Conservation (phyloP, 2,797 vertebrate genomes). For the Nyctibius grandis region DNA sequence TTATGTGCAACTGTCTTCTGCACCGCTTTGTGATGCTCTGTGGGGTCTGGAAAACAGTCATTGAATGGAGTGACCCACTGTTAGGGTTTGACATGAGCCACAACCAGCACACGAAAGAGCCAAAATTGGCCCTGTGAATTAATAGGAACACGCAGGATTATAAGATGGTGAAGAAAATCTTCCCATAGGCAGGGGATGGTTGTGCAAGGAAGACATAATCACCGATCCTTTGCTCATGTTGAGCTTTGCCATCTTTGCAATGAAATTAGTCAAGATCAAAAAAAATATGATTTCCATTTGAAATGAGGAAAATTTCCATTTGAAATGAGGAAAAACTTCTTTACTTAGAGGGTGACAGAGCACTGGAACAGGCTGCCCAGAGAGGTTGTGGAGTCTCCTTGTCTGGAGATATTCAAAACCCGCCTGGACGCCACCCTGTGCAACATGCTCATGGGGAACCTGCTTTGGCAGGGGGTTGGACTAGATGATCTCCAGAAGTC, state of each 20-base stretch:
- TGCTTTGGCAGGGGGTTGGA: no score
- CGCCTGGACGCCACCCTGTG: no score
- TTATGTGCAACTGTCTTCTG: background rate
- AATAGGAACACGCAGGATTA: background rate
- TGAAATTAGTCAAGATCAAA: background rate
- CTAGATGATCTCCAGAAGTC: no score
- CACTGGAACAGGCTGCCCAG: no score
- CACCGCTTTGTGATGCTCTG: background rate
- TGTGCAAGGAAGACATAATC: background rate
- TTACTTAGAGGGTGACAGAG: no score
- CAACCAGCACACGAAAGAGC: background rate
- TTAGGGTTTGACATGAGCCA: background rate
- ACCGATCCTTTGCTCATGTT: background rate
- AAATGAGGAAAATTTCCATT: no score
- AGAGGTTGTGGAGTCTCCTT: no score
- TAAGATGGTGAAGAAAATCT: background rate
- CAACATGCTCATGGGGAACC: no score
- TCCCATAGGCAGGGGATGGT: background rate
- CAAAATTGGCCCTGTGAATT: fast-evolving
- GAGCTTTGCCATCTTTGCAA: background rate
- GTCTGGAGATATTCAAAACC: no score
- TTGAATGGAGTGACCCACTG: background rate
- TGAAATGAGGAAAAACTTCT: no score
- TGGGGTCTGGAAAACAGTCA: background rate
- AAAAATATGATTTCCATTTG: background rate